Evolutionary conservation across 2,113 vertebrate species (phyloP).

Genomic region (Catharus fuscescens): DNA sequence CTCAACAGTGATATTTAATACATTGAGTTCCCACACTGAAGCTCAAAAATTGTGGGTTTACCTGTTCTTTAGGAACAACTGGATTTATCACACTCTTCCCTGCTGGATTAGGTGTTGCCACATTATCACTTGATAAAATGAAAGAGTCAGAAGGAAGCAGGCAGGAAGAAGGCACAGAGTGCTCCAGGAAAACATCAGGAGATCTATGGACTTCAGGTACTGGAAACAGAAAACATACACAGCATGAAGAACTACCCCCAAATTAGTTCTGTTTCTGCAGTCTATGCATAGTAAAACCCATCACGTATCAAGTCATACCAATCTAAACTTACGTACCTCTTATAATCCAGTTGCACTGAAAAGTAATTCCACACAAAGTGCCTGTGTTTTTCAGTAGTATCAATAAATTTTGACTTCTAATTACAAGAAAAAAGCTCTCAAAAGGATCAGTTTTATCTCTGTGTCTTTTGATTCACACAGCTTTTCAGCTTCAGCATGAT

Average conservation of each 20-base stretch:
- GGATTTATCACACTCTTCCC: not conserved
- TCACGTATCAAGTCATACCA: not conserved
- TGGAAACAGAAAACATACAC: not conserved
- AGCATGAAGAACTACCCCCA: not conserved
- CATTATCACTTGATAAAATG: conserved; percentile 21
- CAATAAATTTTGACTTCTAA: not conserved
- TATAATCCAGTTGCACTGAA: not conserved
- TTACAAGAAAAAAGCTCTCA: not conserved
- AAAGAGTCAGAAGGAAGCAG: conserved; percentile 53
- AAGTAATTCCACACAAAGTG: not conserved
- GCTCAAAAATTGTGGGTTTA: conserved; percentile 3
- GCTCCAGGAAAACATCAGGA: conserved; percentile 59
- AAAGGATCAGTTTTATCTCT: not conserved
- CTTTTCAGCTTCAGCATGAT: not conserved
- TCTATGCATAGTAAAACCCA: not conserved
- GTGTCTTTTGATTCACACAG: not conserved
- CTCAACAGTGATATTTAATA: not conserved
- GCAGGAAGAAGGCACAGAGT: not conserved
- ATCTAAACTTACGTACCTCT: not conserved
- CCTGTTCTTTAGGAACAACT: conserved; percentile 50
- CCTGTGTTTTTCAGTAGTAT: not conserved
- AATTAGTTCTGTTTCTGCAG: not conserved
- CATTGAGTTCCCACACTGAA: not conserved
- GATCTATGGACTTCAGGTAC: conserved; percentile 68
- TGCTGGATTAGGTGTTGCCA: not conserved